phyloP scores from a whole-genome alignment of 1,140 invertebrate species.

The Epicauta chinensis region DNA sequence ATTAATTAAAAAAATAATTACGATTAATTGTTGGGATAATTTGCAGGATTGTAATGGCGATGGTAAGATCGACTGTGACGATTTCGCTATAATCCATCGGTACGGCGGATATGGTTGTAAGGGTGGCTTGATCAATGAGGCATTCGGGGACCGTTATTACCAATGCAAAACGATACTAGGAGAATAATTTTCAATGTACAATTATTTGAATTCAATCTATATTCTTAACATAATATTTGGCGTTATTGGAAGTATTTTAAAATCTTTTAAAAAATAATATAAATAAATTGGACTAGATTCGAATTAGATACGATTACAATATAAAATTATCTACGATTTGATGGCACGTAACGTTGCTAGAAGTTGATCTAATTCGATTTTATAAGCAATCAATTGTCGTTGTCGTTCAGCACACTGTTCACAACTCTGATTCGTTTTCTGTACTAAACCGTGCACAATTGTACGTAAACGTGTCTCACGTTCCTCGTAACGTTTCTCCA shows the following conservation, averaged over 20 bases:
- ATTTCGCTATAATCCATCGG: slow-evolving; percentile 75
- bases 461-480: slow-evolving; percentile 41
- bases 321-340: no score
- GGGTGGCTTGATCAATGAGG: slow-evolving; percentile 46
- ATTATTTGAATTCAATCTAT: no score
- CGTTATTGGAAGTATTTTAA: no score
- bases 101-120: slow-evolving; percentile 68
- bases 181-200: no score
- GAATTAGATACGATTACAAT: no score
- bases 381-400: slow-evolving; percentile 40
- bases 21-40: no score
- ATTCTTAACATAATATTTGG: no score
- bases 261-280: no score
- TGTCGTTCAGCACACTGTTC: slow-evolving; percentile 40
- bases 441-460: slow-evolving; percentile 38
- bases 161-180: slow-evolving; percentile 48
- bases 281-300: no score
- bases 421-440: slow-evolving; percentile 38
- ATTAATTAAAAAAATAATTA: neutral
- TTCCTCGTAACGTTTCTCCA: slow-evolving; percentile 43
- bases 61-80: slow-evolving; percentile 68
- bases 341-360: slow-evolving; percentile 34
- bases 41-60: slow-evolving; percentile 75
- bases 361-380: slow-evolving; percentile 40
- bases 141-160: slow-evolving; percentile 48